Conservation (phyloP, 2,888 invertebrate species). For the Bombylius major region DNA sequence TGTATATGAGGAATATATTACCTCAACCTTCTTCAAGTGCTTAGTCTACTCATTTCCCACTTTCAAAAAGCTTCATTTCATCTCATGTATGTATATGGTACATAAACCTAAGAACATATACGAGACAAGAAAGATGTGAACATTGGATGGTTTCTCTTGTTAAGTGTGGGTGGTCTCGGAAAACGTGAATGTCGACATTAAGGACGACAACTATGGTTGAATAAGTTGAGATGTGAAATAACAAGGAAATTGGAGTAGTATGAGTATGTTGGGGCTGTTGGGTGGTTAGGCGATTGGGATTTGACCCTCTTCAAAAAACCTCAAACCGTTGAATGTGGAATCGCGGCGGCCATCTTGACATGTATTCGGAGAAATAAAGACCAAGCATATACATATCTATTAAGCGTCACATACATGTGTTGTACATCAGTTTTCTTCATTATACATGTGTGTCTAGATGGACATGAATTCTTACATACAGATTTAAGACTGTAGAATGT, state of each 20-base stretch:
- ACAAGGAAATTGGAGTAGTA: conserved; percentile 21
- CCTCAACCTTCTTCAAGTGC: conserved; percentile 5
- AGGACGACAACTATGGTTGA: conserved; percentile 2
- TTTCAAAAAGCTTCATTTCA: conserved; percentile 10
- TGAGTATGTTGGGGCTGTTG: conserved; percentile 21
- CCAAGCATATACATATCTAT: too few species aligned
- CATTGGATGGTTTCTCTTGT: conserved; percentile 6
- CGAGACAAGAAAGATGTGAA: conserved; percentile 10
- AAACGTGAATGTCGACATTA: conserved; percentile 11
- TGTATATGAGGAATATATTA: conserved; percentile 12
- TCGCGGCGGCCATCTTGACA: conserved; percentile 16
- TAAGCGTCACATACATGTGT: not conserved
- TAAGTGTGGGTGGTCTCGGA: conserved; percentile 12
- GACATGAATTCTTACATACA: conserved; percentile 7
- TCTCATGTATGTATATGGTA: not conserved
- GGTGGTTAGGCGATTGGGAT: conserved; percentile 10
- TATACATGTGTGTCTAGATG: not conserved
- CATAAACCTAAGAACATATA: conserved; percentile 3
- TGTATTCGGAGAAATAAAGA: conserved; percentile 8
- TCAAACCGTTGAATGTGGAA: conserved; percentile 10
- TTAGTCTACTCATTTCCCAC: conserved; percentile 7
- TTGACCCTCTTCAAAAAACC: conserved; percentile 14
- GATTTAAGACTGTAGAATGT: conserved; percentile 13
- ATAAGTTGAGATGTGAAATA: conserved; percentile 3
- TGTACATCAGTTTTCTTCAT: not conserved